Conservation (phyloP, 2,888 invertebrate species). For the Apotomis capreana region DNA sequence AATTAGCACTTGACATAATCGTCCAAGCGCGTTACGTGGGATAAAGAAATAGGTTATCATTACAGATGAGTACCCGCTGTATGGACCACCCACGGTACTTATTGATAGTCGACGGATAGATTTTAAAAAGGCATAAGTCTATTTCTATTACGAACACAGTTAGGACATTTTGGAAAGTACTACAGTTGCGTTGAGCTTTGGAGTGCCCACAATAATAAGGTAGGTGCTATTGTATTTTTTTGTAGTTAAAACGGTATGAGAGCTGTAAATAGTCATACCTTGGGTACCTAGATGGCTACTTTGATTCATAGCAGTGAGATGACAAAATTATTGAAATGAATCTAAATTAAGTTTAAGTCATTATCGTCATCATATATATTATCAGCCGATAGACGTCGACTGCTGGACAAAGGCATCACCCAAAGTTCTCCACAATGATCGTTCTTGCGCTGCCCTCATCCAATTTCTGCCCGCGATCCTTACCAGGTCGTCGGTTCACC, state of each 20-base stretch:
- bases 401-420: too few species aligned
- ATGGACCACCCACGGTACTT: conserved; percentile 34
- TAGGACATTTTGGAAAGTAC: not conserved
- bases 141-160: not conserved
- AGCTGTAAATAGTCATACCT: not conserved
- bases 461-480: too few species aligned
- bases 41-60: conserved; percentile 38
- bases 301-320: too few species aligned
- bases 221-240: not conserved
- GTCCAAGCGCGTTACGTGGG: conserved; percentile 36
- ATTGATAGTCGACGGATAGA: conserved; percentile 7
- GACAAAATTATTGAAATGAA: too few species aligned
- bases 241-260: not conserved
- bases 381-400: too few species aligned
- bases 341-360: too few species aligned
- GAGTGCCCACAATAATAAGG: not conserved
- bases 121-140: not conserved
- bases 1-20: conserved; percentile 36
- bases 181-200: not conserved
- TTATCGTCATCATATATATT: too few species aligned
- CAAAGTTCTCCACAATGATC: too few species aligned
- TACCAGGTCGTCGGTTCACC: too few species aligned
- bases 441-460: too few species aligned
- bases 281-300: too few species aligned
- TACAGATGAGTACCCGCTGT: conserved; percentile 33